Percentiles rank a stretch among this genome's conserved stretches.
These are phyloP conservation scores for Cordylochernes scorpioides DNA, from an alignment of 2,888 invertebrate genomes.

Conservation along the genomic window DNA sequence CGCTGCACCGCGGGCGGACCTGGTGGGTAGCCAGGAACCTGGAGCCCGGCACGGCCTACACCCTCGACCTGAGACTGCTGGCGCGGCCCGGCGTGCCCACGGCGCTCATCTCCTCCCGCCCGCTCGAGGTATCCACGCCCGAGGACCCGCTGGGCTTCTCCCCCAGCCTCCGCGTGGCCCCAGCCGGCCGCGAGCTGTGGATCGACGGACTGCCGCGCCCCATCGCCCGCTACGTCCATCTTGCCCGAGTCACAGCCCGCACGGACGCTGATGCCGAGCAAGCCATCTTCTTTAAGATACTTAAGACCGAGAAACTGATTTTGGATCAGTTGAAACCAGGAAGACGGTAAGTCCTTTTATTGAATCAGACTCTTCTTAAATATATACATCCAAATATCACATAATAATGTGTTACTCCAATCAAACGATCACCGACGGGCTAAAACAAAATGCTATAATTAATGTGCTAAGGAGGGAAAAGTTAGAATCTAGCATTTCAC, in stretches of 20 bases:
- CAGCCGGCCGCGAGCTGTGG: slow-evolving; percentile 33
- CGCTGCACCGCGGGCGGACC: slow-evolving; percentile 52
- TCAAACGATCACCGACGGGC: no score
- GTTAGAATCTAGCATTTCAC: no score
- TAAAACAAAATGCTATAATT: no score
- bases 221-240: slow-evolving; percentile 63
- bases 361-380: no score
- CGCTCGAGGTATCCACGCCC: slow-evolving; percentile 40
- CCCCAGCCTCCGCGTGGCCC: slow-evolving; percentile 39
- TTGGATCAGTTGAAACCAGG: slow-evolving; percentile 44
- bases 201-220: slow-evolving; percentile 47
- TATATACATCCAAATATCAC: no score
- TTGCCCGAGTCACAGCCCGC: slow-evolving; percentile 56
- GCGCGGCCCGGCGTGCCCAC: slow-evolving; percentile 54
- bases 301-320: slow-evolving; percentile 32
- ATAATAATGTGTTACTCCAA: no score
- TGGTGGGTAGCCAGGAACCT: slow-evolving; percentile 46
- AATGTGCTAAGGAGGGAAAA: no score
- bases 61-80: slow-evolving; percentile 51
- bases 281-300: slow-evolving; percentile 42
- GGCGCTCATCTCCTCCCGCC: slow-evolving; percentile 42
- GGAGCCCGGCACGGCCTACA: slow-evolving; percentile 47
- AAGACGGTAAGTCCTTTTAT: slow-evolving; percentile 28
- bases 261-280: slow-evolving; percentile 40
- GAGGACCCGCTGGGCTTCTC: slow-evolving; percentile 25